Conservation (phyloP, 2,113 vertebrate genomes). For the Lanius ludovicianus region DNA sequence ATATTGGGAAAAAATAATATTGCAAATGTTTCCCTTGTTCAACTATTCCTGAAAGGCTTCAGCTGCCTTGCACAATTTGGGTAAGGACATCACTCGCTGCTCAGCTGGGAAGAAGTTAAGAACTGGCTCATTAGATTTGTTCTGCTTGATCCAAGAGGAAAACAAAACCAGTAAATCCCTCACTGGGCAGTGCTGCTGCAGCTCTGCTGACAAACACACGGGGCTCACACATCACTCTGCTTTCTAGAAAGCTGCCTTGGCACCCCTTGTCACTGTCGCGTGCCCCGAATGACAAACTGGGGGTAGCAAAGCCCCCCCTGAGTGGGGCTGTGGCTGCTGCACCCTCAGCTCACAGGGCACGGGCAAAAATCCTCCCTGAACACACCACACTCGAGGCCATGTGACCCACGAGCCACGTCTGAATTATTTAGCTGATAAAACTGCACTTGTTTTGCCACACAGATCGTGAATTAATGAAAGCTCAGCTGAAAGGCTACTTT, state of each 20-base stretch:
- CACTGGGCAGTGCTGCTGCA: background rate
- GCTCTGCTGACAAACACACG: background rate
- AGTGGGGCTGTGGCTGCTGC: background rate
- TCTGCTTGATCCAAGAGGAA: background rate
- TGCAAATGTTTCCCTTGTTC: background rate
- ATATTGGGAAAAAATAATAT: background rate
- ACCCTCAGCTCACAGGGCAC: fast-evolving
- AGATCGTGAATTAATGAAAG: background rate
- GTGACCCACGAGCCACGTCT: background rate
- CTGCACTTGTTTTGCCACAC: background rate
- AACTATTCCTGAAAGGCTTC: constrained; percentile 16
- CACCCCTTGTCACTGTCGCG: background rate
- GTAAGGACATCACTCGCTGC: background rate
- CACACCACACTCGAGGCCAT: fast-evolving
- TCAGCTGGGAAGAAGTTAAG: background rate
- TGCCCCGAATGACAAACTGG: background rate
- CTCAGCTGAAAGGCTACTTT: constrained; percentile 44
- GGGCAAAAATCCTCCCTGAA: background rate
- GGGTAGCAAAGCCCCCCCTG: background rate
- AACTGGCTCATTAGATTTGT: constrained; percentile 5
- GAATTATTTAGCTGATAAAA: background rate
- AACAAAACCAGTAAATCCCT: background rate
- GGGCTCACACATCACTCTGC: background rate
- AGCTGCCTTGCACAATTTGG: background rate
- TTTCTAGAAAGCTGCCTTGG: constrained; percentile 34